Evolutionary conservation across 2,113 vertebrate genomes (phyloP).

Genomic region (Atrichornis clamosus): DNA sequence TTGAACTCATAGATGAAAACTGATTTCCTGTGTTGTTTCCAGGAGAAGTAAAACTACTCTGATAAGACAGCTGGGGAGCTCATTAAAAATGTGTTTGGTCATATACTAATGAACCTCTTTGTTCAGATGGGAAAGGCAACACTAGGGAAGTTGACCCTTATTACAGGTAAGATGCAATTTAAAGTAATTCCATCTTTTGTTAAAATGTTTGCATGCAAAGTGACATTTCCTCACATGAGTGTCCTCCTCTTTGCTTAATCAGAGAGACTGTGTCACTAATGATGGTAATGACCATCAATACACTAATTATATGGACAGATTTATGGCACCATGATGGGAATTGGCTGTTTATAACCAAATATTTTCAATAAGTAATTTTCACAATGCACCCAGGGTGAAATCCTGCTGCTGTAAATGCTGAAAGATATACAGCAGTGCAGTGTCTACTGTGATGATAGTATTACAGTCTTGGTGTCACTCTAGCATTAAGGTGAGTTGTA

Average conservation of each 20-base stretch:
- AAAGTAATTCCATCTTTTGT: background rate
- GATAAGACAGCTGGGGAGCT: background rate
- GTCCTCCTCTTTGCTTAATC: background rate
- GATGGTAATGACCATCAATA: background rate
- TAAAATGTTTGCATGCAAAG: background rate
- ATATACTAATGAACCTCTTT: background rate
- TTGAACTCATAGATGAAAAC: constrained; percentile 30
- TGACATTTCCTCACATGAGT: background rate
- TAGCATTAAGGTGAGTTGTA: background rate
- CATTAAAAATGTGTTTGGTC: background rate
- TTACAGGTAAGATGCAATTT: background rate
- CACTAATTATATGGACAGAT: background rate
- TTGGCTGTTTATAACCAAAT: background rate
- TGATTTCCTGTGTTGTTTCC: constrained; percentile 37
- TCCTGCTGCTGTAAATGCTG: background rate
- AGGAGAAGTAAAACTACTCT: constrained; percentile 5
- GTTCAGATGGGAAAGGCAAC: background rate
- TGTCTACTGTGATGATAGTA: background rate
- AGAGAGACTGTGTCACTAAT: background rate
- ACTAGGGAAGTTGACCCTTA: background rate
- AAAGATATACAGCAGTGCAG: background rate
- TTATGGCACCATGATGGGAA: background rate
- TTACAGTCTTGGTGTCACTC: background rate
- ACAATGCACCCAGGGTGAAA: background rate
- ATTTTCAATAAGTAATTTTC: constrained; percentile 16